phyloP scores from a whole-genome alignment of 2,797 vertebrate species.

The Eulemur mongoz region DNA sequence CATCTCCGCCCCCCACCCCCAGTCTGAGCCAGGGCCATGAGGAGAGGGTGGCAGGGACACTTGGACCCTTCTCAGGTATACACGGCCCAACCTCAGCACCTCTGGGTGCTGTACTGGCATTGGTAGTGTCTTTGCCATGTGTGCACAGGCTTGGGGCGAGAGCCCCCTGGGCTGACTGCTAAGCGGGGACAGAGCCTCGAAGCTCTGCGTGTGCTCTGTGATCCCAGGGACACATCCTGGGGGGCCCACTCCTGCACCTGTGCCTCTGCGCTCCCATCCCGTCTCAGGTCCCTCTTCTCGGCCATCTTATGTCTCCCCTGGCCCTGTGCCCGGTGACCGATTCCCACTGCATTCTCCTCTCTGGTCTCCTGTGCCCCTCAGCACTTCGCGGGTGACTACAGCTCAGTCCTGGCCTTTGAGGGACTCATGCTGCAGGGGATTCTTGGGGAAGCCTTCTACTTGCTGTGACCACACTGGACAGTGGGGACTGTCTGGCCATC shows the following conservation, averaged over 20 bases:
- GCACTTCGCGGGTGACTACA: background rate
- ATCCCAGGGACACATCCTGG: accelerated
- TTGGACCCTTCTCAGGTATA: background rate
- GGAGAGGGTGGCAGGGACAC: background rate
- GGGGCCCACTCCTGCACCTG: background rate
- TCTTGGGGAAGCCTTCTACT: background rate
- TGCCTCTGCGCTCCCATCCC: background rate
- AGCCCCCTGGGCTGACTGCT: background rate
- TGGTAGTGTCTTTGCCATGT: background rate
- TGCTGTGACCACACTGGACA: too few species aligned
- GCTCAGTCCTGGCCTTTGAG: too few species aligned
- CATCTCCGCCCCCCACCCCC: too few species aligned
- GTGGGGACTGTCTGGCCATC: background rate
- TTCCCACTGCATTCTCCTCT: background rate
- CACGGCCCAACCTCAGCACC: accelerated
- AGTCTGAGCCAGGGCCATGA: background rate
- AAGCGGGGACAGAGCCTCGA: background rate
- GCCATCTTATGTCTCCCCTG: background rate
- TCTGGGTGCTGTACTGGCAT: background rate
- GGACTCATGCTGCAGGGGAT: background rate
- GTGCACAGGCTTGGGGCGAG: background rate
- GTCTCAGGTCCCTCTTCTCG: background rate
- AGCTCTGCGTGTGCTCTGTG: background rate
- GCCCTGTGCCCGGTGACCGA: background rate
- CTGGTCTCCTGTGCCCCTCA: background rate